Base-by-base conservation (phyloP, 2,888 invertebrate genomes). In the Mesorhabditis spiculigera region DNA sequence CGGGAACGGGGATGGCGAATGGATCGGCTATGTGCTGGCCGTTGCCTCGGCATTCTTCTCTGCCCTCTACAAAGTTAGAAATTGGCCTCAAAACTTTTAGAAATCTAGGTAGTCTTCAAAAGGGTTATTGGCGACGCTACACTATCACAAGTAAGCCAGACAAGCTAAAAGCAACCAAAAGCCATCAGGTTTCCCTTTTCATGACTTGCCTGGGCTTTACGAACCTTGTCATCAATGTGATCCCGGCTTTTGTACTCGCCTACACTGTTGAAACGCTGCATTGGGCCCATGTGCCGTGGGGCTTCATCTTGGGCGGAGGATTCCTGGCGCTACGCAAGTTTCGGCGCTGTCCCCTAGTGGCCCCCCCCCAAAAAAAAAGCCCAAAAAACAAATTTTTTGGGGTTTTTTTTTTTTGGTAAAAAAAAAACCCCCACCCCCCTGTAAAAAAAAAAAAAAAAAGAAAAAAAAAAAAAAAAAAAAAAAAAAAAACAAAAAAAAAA, bases 1-100 rank as follows among this genome's bases (percentile, higher is more conserved):
- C n/a, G 58, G 71, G 13, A 75, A 81, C 65, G 76, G 78, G 68
- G 69, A 72, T 13, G 79, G 75, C 10, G 73, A 80, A 66, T 74
- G 72, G 73, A 50, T 94, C 65, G 93, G 93, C 5, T 93, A 94
- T 4, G 93, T 95, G 1, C 92, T 95, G 45, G 88, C 94, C 66
- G 93, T 95, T 45, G 92, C 93, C 5, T 91, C 93, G 44, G 93
- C 95, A 41, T 93, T 94, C 44, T 93, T 93, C 66, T 93, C 94
- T 77, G 95, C 95, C 69, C 93, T 95, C 76, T 95, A 95, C 87
- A 93, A 93, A 90, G 94, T 93, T 86, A 41, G 8, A 50, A 13
- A 13, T n/a, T 13, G 58, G 8, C 58, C 8, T 50, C 58, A 50
- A 50, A 50, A 50, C 8, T 50, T n/a, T 50, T 50, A n/a, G 28